Evolutionary conservation across 2,888 invertebrate species (phyloP).

Genomic region (Stomorhina lunata): DNA sequence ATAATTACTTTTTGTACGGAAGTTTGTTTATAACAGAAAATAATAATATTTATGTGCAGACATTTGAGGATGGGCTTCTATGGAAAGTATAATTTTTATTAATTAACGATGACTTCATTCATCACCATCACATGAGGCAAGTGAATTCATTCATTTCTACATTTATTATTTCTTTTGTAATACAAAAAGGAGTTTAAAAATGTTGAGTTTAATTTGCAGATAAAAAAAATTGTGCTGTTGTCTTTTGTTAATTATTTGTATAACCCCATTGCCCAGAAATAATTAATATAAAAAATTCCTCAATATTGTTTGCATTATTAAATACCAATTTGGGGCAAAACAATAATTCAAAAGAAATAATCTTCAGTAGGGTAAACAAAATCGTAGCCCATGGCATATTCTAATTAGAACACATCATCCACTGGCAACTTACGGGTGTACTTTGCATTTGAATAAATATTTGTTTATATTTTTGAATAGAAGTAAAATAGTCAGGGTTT

Average conservation of each 20-base stretch:
- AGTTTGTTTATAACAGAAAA: neutral
- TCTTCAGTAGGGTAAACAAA: neutral
- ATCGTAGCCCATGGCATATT: neutral
- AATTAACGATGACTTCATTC: slow-evolving; percentile 33
- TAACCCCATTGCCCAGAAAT: neutral
- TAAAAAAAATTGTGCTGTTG: too few relatives aligned
- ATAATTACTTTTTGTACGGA: neutral
- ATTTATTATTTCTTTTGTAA: neutral
- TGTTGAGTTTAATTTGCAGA: too few relatives aligned
- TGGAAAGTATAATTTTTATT: neutral
- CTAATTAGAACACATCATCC: neutral
- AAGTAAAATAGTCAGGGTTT: too few relatives aligned
- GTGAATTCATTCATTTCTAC: neutral
- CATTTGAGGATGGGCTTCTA: neutral
- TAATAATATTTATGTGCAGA: neutral
- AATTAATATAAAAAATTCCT: neutral
- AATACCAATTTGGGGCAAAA: too few relatives aligned
- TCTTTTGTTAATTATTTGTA: neutral
- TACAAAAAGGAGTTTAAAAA: too few relatives aligned
- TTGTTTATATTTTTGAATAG: too few relatives aligned
- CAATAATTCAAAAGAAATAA: too few relatives aligned
- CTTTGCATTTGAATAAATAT: too few relatives aligned
- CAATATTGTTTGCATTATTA: neutral
- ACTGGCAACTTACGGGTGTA: neutral
- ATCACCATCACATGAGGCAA: slow-evolving; percentile 25